These are phyloP conservation scores for Suillia variegata DNA, from an alignment of 2,888 invertebrate genomes.

Conservation along the genomic window DNA sequence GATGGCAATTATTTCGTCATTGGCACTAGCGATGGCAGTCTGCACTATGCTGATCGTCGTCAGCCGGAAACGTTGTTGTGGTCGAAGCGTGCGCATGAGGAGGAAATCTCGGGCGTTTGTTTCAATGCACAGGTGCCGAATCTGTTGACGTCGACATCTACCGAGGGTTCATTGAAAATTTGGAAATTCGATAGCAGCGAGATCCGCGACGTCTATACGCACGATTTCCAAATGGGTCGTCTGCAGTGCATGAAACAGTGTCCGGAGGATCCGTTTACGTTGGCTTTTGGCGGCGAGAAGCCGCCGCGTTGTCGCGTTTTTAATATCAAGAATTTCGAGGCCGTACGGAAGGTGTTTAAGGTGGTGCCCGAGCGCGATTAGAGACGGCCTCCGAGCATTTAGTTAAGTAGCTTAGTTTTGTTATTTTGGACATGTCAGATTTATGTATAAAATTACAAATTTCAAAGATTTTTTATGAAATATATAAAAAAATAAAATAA, in stretches of 20 bases:
- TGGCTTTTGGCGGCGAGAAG: slow-evolving; percentile 85
- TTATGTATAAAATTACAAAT: too few species aligned
- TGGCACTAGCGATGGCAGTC: slow-evolving; percentile 68
- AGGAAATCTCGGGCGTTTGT: slow-evolving; percentile 83
- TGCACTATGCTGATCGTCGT: slow-evolving; percentile 78
- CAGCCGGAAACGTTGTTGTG: slow-evolving; percentile 70
- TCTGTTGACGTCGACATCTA: slow-evolving; percentile 77
- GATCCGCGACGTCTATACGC: slow-evolving; percentile 51
- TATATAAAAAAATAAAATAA: too few species aligned
- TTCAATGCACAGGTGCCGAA: slow-evolving; percentile 76
- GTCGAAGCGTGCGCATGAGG: slow-evolving; percentile 77
- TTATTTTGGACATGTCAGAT: too few species aligned
- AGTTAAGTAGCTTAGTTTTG: too few species aligned
- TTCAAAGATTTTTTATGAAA: too few species aligned
- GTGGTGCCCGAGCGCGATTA: slow-evolving; percentile 37
- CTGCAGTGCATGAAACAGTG: slow-evolving; percentile 75
- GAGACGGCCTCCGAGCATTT: too few species aligned
- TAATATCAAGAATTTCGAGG: slow-evolving; percentile 58
- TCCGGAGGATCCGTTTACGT: slow-evolving; percentile 81
- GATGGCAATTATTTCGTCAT: slow-evolving; percentile 77
- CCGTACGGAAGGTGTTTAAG: slow-evolving; percentile 52
- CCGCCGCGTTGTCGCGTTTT: slow-evolving; percentile 73
- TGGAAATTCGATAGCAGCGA: slow-evolving; percentile 71
- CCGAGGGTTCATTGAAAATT: slow-evolving; percentile 81
- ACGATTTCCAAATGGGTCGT: slow-evolving; percentile 72